Conservation (phyloP, 2,888 invertebrate genomes). For the Cosmia trapezina region DNA sequence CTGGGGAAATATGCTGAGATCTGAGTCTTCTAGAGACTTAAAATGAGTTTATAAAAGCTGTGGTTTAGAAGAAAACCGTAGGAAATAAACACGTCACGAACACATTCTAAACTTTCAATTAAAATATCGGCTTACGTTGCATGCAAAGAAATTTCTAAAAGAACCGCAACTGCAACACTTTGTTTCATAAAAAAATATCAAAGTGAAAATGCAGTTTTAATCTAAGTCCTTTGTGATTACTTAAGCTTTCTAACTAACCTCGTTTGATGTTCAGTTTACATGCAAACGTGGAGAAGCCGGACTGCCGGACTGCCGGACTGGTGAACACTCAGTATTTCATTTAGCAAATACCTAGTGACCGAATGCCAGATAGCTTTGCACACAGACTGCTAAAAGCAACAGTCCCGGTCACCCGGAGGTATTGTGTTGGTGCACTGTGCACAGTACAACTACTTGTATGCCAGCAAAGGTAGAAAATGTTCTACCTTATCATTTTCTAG, state of each 20-base stretch:
- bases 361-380: slow-evolving; percentile 31
- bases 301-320: background rate
- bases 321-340: slow-evolving; percentile 39
- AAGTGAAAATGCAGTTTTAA: slow-evolving; percentile 39
- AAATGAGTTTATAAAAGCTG: slow-evolving; percentile 15
- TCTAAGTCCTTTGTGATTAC: slow-evolving; percentile 21
- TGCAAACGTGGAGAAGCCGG: slow-evolving; percentile 38
- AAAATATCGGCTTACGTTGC: slow-evolving; percentile 29
- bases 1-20: slow-evolving; percentile 16
- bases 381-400: slow-evolving; percentile 43
- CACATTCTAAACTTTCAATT: slow-evolving; percentile 34
- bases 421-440: slow-evolving; percentile 8
- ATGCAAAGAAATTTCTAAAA: slow-evolving; percentile 22
- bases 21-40: background rate
- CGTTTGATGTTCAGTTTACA: slow-evolving; percentile 44
- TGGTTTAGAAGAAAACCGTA: slow-evolving; percentile 10
- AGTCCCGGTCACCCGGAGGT: slow-evolving; percentile 18
- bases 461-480: slow-evolving; percentile 17
- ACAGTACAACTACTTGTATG: slow-evolving; percentile 6
- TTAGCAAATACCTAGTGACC: slow-evolving; percentile 45
- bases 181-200: slow-evolving; percentile 20
- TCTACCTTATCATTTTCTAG: slow-evolving; percentile 23
- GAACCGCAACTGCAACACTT: slow-evolving; percentile 7
- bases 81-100: slow-evolving; percentile 12
- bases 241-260: slow-evolving; percentile 14